Percentiles rank a stretch among this genome's conserved stretches.
These are phyloP conservation scores for Nomada goodeniana DNA, from an alignment of 2,888 invertebrate genomes.

Conservation along the genomic window DNA sequence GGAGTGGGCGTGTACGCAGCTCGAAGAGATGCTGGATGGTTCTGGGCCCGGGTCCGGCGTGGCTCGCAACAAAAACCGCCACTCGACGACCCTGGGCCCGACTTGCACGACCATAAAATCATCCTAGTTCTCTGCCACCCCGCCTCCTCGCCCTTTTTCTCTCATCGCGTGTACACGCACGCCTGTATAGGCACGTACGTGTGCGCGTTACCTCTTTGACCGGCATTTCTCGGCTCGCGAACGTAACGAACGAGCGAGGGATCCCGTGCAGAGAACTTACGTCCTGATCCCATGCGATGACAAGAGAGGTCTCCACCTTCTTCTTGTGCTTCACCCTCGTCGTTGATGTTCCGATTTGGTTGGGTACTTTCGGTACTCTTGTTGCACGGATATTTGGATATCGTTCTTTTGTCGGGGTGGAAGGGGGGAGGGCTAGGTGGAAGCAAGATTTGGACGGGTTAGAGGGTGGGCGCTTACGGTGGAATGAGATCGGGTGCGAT, in stretches of 20 bases:
- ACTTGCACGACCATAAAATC: slow-evolving; percentile 79
- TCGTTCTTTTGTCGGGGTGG: too few species aligned
- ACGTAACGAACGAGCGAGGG: slow-evolving; percentile 54
- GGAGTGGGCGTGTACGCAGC: slow-evolving; percentile 82
- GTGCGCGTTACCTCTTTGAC: slow-evolving; percentile 3
- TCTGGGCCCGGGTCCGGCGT: slow-evolving; percentile 70
- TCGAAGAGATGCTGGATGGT: slow-evolving; percentile 75
- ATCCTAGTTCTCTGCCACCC: slow-evolving; percentile 76
- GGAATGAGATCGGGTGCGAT: too few species aligned
- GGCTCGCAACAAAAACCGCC: slow-evolving; percentile 78
- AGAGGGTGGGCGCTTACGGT: too few species aligned
- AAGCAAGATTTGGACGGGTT: too few species aligned
- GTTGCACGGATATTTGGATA: too few species aligned
- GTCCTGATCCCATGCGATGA: slow-evolving; percentile 45
- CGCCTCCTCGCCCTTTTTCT: slow-evolving; percentile 6
- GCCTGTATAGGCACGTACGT: neutral
- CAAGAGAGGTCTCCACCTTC: slow-evolving; percentile 36
- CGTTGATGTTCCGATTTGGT: neutral
- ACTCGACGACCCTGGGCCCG: slow-evolving; percentile 77
- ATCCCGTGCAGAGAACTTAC: slow-evolving; percentile 44
- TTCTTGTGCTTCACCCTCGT: neutral
- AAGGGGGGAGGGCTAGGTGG: too few species aligned
- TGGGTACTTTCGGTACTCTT: too few species aligned
- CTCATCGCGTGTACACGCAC: neutral
- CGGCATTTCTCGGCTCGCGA: neutral